These are phyloP conservation scores for Polyergus mexicanus DNA, from an alignment of 1,140 invertebrate species.

Conservation along the genomic window DNA sequence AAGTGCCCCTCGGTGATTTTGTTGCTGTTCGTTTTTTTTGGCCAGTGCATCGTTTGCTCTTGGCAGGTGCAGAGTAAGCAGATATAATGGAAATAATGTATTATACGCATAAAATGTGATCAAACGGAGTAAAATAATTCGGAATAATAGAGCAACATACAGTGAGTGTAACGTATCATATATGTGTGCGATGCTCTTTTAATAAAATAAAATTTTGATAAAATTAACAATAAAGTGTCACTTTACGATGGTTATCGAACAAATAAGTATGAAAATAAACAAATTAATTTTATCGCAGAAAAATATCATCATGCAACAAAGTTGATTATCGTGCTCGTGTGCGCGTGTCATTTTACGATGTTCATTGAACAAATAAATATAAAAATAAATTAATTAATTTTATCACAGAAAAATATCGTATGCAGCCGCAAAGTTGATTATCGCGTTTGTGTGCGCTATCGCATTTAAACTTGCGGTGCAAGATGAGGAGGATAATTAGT, in stretches of 20 bases:
- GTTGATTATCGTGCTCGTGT: neutral
- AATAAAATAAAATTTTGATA: neutral
- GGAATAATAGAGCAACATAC: neutral
- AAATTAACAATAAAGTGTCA: neutral
- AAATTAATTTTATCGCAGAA: neutral
- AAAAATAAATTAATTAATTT: neutral
- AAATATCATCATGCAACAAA: neutral
- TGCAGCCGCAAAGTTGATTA: neutral
- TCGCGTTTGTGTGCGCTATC: neutral
- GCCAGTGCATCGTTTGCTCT: constrained; percentile 6
- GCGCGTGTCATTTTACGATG: too few relatives aligned
- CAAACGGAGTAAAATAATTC: neutral
- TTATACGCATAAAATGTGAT: neutral
- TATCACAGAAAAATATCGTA: neutral
- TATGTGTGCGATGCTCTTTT: neutral
- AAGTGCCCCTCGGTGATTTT: constrained; percentile 27
- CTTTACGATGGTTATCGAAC: neutral
- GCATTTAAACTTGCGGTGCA: neutral
- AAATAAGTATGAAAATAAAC: neutral
- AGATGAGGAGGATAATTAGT: neutral
- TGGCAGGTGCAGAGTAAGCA: constrained; percentile 46
- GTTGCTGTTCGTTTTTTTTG: constrained; percentile 49
- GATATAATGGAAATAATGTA: constrained; percentile 15
- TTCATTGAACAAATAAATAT: neutral
- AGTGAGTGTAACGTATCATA: neutral